These are phyloP conservation scores for Argyresthia albistria DNA, from an alignment of 2,888 invertebrate species.

Conservation along the genomic window DNA sequence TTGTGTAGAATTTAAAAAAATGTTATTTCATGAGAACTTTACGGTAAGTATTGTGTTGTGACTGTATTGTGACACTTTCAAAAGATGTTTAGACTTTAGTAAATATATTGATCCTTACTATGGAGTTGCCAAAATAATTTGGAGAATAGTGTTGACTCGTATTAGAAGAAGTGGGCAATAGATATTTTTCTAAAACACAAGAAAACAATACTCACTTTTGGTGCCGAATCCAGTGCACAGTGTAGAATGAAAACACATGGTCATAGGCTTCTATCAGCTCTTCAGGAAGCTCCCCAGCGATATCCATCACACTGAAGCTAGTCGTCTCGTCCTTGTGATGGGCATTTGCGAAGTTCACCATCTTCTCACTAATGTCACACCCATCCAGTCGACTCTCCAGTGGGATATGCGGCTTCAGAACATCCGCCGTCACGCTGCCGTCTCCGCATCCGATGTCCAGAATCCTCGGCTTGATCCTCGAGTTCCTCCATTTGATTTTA, in stretches of 20 bases:
- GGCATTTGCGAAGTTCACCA: slow-evolving; percentile 76
- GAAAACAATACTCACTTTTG: slow-evolving; percentile 69
- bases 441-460: slow-evolving; percentile 84
- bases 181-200: neutral
- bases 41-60: too few species aligned
- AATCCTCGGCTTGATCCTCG: slow-evolving; percentile 56
- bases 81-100: too few species aligned
- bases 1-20: too few species aligned
- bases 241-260: slow-evolving; percentile 83
- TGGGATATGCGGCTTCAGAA: slow-evolving; percentile 75
- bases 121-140: too few species aligned
- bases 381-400: slow-evolving; percentile 68
- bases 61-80: too few species aligned
- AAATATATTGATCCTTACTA: too few species aligned
- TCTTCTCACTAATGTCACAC: slow-evolving; percentile 78
- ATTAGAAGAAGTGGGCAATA: too few species aligned
- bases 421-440: slow-evolving; percentile 77
- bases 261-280: slow-evolving; percentile 69
- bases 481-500: slow-evolving; percentile 69
- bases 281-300: slow-evolving; percentile 62
- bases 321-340: slow-evolving; percentile 53
- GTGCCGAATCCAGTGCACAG: slow-evolving; percentile 84
- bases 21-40: too few species aligned
- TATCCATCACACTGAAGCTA: slow-evolving; percentile 70
- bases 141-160: too few species aligned